Percentiles rank a stretch among this genome's conserved stretches.
These are phyloP conservation scores for Syngnathus scovelli DNA, from an alignment of 2,113 vertebrate genomes.

Conservation along the genomic window DNA sequence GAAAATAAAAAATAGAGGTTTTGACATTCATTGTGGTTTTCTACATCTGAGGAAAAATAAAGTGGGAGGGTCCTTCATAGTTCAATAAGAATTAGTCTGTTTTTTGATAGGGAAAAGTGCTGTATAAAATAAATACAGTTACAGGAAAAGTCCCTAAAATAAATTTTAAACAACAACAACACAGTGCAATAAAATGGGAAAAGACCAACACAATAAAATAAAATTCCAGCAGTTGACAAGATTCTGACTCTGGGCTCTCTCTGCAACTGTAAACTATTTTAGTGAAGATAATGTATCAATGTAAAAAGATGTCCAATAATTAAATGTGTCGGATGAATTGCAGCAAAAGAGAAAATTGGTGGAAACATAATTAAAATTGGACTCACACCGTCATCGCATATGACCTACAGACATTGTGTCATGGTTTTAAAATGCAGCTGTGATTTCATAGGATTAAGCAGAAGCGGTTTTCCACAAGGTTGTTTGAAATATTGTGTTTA, in stretches of 20 bases:
- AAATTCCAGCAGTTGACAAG: slow-evolving; percentile 40
- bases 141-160: slow-evolving; percentile 57
- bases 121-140: slow-evolving; percentile 74
- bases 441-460: not conserved
- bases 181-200: slow-evolving; percentile 65
- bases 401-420: not conserved
- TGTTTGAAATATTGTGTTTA: not conserved
- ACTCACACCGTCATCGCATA: not conserved
- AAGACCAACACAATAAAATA: slow-evolving; percentile 27
- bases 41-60: slow-evolving; percentile 58
- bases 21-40: slow-evolving; percentile 70
- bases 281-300: not conserved
- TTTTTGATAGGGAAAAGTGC: slow-evolving; percentile 67
- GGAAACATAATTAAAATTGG: not conserved
- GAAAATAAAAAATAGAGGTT: slow-evolving; percentile 46
- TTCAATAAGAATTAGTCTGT: slow-evolving; percentile 23
- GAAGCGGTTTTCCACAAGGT: not conserved
- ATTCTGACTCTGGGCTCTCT: slow-evolving; percentile 3
- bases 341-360: not conserved
- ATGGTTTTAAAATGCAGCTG: not conserved
- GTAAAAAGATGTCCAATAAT: not conserved
- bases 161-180: slow-evolving; percentile 74
- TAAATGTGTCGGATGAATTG: not conserved
- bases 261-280: slow-evolving; percentile 47
- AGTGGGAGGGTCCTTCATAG: slow-evolving; percentile 62